Percentiles rank a stretch among this genome's conserved stretches.
Evolutionary conservation across 2,888 invertebrate genomes (phyloP).

Genomic region (Ennomos fuscantarius): DNA sequence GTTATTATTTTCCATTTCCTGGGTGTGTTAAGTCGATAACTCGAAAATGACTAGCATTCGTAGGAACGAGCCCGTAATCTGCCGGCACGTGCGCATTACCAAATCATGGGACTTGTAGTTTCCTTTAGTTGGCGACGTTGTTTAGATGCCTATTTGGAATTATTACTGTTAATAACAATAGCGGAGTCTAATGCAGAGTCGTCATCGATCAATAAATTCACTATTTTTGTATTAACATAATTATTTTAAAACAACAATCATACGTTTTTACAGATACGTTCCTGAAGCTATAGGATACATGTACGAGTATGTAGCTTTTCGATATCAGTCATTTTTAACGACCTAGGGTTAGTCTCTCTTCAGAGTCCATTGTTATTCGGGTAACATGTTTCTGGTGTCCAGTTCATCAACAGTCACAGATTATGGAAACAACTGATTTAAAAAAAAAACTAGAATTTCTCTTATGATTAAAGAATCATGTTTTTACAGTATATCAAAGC

Average conservation of each 20-base stretch:
- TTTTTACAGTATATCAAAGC: too few species aligned
- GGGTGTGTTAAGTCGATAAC: constrained; percentile 80
- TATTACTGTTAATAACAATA: constrained; percentile 1
- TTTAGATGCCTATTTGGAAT: constrained; percentile 31
- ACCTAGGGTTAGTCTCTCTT: too few species aligned
- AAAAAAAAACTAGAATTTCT: too few species aligned
- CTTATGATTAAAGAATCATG: too few species aligned
- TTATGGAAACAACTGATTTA: too few species aligned
- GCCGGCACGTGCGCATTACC: constrained; percentile 69
- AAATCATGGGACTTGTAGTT: constrained; percentile 57
- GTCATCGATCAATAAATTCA: constrained; percentile 2
- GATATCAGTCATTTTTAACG: too few species aligned
- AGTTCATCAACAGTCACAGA: too few species aligned
- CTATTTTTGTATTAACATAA: not conserved
- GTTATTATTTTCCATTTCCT: constrained; percentile 84
- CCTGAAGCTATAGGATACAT: not conserved
- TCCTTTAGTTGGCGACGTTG: constrained; percentile 36
- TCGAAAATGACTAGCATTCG: constrained; percentile 82
- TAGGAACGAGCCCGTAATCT: constrained; percentile 57
- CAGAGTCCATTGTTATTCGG: too few species aligned
- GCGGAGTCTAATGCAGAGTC: not conserved
- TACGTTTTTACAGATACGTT: not conserved
- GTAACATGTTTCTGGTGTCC: too few species aligned
- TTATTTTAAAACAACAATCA: not conserved
- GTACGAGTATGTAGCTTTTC: too few species aligned